Base-by-base conservation (phyloP, 1,140 invertebrate species). In the Drosophila melanica region DNA sequence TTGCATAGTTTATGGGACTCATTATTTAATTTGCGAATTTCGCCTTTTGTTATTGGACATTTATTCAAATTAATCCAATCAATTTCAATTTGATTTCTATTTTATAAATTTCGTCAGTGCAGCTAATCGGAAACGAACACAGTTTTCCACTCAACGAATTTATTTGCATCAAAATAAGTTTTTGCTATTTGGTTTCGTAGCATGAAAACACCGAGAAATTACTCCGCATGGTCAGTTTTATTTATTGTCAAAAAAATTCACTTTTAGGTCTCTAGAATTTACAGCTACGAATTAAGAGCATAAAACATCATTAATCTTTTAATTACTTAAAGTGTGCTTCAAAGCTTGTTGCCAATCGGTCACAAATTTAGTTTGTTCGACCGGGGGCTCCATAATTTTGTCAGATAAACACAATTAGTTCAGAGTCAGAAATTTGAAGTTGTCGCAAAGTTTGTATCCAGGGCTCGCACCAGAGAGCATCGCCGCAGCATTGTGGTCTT, bases 331-430 rank as follows among this genome's bases (percentile, higher is more conserved):
- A 30, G 9, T 11, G 1, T 6, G 11, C 12, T 23, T 44, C 18
- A 11, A 58, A 10, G 6, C n/a, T 42, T 4, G 30, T 51, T 55
- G 57, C 44, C 55, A 69, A 76, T 69, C 47, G 63, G 60, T 69
- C 37, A 44, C 14, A 64, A 64, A 77, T 76, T 77, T 57, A 16
- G 16, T 57, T 57, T 53, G 50, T 3, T 16, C 23, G 23, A 37
- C 47, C 14, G 18, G 18, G 27, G 42, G 12, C 53, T 41, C 6
- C 3, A 0, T 11, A 48, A 48, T 59, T 50, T 48, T 47, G 11
- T 20, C 51, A 67, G 45, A 23, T 27, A 81, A 81, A 77, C 66
- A 77, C 78, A 80, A 73, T 81, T 80, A 80, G 72, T 72, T 59
- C 45, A 72, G 64, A 58, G 65, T 58, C 18, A n/a, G 27, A 53